phyloP scores from a whole-genome alignment of 2,888 invertebrate genomes.

The Vanessa cardui region DNA sequence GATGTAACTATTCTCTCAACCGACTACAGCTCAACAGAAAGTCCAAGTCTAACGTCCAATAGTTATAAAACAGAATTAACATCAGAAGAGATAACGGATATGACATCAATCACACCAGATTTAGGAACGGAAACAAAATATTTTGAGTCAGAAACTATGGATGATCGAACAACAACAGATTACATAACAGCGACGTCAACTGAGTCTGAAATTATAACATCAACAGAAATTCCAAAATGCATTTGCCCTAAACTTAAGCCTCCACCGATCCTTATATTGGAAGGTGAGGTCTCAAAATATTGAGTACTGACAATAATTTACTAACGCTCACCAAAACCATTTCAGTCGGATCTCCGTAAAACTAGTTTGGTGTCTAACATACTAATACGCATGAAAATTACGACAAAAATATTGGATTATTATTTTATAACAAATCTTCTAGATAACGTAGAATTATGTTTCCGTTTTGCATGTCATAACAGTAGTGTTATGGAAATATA shows the following conservation, averaged over 20 bases:
- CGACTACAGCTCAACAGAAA: conserved; percentile 41
- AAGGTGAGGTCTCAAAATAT: conserved; percentile 87
- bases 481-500: conserved; percentile 18
- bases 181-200: conserved; percentile 49
- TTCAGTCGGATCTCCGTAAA: conserved; percentile 52
- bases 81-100: conserved; percentile 19
- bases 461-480: conserved; percentile 56
- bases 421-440: conserved; percentile 8
- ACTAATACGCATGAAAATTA: conserved; percentile 64
- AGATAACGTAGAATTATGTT: conserved; percentile 43
- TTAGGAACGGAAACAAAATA: conserved; percentile 40
- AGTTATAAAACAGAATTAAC: background rate
- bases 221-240: conserved; percentile 59
- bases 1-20: conserved; percentile 36
- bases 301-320: conserved; percentile 63
- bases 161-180: conserved; percentile 49
- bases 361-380: conserved; percentile 55
- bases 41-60: background rate
- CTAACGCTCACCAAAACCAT: conserved; percentile 70
- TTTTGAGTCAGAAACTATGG: conserved; percentile 36
- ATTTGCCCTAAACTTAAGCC: conserved; percentile 75
- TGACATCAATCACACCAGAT: conserved; percentile 27
- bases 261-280: conserved; percentile 90
- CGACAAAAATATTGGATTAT: conserved; percentile 2
- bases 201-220: conserved; percentile 49